phyloP scores from a whole-genome alignment of 1,140 invertebrate species.

The Eumaeus atala region DNA sequence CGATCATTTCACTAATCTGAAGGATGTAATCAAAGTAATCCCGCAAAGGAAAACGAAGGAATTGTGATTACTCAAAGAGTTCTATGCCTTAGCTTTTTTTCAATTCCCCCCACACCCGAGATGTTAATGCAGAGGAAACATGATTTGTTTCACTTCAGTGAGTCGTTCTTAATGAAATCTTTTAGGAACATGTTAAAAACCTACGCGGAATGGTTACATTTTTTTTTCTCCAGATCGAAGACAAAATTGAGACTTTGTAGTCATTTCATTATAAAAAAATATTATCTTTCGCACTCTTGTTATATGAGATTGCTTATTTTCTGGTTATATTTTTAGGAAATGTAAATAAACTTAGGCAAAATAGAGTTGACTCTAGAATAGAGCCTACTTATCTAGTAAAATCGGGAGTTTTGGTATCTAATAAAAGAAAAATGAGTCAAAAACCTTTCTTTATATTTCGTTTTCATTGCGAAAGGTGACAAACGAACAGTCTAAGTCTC shows the following conservation, averaged over 20 bases:
- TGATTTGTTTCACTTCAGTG: slow-evolving; percentile 36
- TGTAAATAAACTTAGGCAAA: not conserved
- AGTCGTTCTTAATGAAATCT: slow-evolving; percentile 11
- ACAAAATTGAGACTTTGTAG: slow-evolving; percentile 2
- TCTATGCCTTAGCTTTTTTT: slow-evolving; percentile 44
- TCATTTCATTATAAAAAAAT: slow-evolving; percentile 2
- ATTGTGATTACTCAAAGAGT: slow-evolving; percentile 60
- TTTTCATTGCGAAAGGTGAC: no score
- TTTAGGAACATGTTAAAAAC: slow-evolving; percentile 7
- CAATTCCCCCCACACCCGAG: slow-evolving; percentile 35
- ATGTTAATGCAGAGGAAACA: slow-evolving; percentile 48
- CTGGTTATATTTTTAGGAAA: not conserved
- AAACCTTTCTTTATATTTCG: no score
- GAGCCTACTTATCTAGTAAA: no score
- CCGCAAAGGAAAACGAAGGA: slow-evolving; percentile 35
- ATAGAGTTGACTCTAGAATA: not conserved
- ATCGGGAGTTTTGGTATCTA: no score
- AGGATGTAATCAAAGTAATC: slow-evolving; percentile 53
- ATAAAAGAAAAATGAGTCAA: no score
- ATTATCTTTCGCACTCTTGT: slow-evolving; percentile 4
- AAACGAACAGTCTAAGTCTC: no score
- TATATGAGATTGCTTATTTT: slow-evolving; percentile 1
- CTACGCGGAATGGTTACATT: not conserved
- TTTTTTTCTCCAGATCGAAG: not conserved
- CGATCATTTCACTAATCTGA: slow-evolving; percentile 41